Conservation (phyloP, 2,113 vertebrate species). For the Dolichotis patagonum region DNA sequence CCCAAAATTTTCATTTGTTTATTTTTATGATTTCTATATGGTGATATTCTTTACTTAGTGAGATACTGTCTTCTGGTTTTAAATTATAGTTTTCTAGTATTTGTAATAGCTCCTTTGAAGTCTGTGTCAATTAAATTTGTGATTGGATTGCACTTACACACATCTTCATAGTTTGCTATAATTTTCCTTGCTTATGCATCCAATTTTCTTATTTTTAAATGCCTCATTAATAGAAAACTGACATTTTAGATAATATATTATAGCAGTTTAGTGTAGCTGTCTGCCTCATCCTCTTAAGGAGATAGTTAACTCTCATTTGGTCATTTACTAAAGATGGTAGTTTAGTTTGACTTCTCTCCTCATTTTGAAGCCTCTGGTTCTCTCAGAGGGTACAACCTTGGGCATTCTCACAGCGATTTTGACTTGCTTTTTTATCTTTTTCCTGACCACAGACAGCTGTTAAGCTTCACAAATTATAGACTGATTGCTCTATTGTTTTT, state of each 20-base stretch:
- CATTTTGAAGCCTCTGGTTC: not conserved
- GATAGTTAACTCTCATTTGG: not conserved
- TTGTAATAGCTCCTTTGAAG: not conserved
- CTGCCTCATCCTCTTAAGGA: not conserved
- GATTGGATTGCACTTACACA: not conserved
- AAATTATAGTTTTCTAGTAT: not conserved
- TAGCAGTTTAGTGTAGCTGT: not conserved
- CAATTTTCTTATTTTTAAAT: not conserved
- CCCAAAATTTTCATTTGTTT: too few relatives aligned
- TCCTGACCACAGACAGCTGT: not conserved
- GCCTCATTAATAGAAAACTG: not conserved
- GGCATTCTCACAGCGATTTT: not conserved
- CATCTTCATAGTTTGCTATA: not conserved
- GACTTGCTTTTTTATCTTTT: not conserved
- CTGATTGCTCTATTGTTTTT: not conserved
- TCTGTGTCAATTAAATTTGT: not conserved
- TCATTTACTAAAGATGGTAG: not conserved
- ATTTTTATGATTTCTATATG: too few relatives aligned
- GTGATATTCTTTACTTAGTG: too few relatives aligned
- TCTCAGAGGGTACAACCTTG: not conserved
- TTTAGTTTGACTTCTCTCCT: not conserved
- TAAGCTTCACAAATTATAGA: not conserved
- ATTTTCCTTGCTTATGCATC: not conserved
- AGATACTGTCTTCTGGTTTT: too few relatives aligned
- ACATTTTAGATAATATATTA: not conserved